Evolutionary conservation across 2,797 vertebrate species (phyloP).

Genomic region (Sebastes umbrosus): DNA sequence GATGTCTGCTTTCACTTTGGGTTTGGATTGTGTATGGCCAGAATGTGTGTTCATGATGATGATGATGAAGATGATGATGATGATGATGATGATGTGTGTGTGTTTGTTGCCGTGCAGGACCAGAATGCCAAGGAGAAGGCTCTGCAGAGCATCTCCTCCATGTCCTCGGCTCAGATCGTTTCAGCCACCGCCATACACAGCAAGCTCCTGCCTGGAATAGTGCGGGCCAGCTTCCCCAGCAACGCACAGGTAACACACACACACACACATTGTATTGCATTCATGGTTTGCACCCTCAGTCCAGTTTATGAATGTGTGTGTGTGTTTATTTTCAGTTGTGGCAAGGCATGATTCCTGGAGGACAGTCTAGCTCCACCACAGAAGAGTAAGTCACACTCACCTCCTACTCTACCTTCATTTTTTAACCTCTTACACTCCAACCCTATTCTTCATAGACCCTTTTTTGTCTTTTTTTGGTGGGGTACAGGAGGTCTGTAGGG

Average conservation of each 20-base stretch:
- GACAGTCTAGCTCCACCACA: slow-evolving; percentile 74
- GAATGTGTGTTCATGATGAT: not conserved
- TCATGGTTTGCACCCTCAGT: not conserved
- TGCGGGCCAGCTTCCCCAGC: slow-evolving; percentile 91
- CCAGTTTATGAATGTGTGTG: slow-evolving; percentile 5
- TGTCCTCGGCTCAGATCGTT: slow-evolving; percentile 99
- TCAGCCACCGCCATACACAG: slow-evolving; percentile 98
- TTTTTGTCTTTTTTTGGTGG: too few species aligned
- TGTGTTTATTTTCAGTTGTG: slow-evolving; percentile 66
- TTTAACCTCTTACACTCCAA: too few species aligned
- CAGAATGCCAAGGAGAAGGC: slow-evolving; percentile 98
- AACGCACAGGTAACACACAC: slow-evolving; percentile 87
- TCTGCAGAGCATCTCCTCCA: slow-evolving; percentile 97
- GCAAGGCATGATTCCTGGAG: slow-evolving; percentile 79
- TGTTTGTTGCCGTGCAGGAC: slow-evolving; percentile 87
- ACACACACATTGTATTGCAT: not conserved
- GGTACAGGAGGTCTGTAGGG: too few species aligned
- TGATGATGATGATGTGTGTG: slow-evolving; percentile 21
- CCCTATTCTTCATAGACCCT: too few species aligned
- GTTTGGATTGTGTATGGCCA: not conserved
- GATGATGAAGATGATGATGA: not conserved
- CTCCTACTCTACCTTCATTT: not conserved
- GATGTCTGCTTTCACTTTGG: not conserved
- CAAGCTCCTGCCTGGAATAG: slow-evolving; percentile 96
- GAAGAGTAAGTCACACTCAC: slow-evolving; percentile 71